Evolutionary conservation across 2,888 invertebrate genomes (phyloP), one percentile per base, ranked within the genome.

Genomic region (Panorpa germanica): DNA sequence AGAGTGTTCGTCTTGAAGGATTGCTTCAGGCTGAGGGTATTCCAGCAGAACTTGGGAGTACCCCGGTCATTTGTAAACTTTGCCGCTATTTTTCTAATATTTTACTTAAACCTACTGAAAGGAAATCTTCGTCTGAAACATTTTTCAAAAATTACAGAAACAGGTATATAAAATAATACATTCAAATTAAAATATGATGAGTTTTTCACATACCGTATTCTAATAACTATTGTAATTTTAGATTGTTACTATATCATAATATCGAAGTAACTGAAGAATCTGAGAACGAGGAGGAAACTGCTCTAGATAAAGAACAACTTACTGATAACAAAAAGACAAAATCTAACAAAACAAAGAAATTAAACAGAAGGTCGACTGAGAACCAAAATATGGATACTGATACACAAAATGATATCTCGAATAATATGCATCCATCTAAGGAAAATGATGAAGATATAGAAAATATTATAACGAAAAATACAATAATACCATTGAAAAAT

Each of bases 21-120:
- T 47, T 60, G 4, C 56, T 82, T 8, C 46, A 52, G 8, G 60
- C 60, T 20, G 69, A 71, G 38, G 63, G 69, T 3, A 60, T 85
- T 29, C 81, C 80, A 0, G 70, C 77, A 9, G 57, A 59, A 41
- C 57, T 83, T 42, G 49, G 55, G 2, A 65, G 70, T 41, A 70
- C 73, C 35, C 71, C 75, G 1, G 76, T 78, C 29, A 69, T 83
- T 24, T 85, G 85, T 54, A 83, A 82, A 54, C 53, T 75, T 14
- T 85, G 83, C 43, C 70, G 77, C 33, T 74, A 77, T 50, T 83
- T 76, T 53, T 72, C 74, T 40, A 67, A 74, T 35, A 50, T 81
- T 29, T 58, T 77, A 34, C 60, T 73, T 41, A 72, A 77, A 35
- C 70, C 65, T 3, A 60, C 60, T 1, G 63, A 65, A 35, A 47